Evolutionary conservation across 2,113 vertebrate genomes (phyloP).

Genomic region (Vireo altiloquus): DNA sequence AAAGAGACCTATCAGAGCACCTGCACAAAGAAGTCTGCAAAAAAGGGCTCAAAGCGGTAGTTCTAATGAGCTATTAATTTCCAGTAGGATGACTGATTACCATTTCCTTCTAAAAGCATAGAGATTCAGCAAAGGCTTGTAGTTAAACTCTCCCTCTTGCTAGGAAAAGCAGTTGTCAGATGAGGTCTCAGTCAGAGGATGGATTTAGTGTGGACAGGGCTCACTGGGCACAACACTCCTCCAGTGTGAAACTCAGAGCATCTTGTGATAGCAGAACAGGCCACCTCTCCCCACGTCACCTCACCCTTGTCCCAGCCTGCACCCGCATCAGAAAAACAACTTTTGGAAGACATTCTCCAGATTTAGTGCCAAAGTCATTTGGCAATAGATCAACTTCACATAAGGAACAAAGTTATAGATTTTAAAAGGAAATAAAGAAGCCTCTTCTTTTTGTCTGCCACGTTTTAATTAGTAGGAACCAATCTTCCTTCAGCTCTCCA

Average conservation of each 20-base stretch:
- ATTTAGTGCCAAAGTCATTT: neutral
- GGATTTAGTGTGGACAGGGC: neutral
- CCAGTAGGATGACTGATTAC: neutral
- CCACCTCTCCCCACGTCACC: neutral
- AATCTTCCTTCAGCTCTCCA: neutral
- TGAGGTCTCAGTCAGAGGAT: neutral
- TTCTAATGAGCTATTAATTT: neutral
- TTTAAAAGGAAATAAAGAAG: conserved; percentile 9
- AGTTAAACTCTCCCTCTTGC: neutral
- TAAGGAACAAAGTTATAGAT: neutral
- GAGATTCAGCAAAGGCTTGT: neutral
- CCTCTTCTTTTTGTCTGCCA: neutral
- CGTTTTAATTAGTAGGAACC: conserved; percentile 7
- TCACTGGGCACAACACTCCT: neutral
- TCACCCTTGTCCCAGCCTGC: neutral
- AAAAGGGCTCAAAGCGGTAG: neutral
- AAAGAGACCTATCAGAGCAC: neutral
- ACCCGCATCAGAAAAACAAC: neutral
- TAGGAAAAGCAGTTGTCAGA: neutral
- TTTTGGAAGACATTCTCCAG: neutral
- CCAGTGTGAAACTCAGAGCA: neutral
- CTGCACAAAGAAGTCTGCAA: neutral
- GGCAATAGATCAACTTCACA: neutral
- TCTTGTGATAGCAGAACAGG: rapidly evolving
- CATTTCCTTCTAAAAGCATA: neutral